A percentile compares a stretch with the other conserved stretches of the same genome.
These are phyloP conservation scores for Chloroceryle amazona DNA, from an alignment of 2,797 vertebrate species.

Conservation along the genomic window DNA sequence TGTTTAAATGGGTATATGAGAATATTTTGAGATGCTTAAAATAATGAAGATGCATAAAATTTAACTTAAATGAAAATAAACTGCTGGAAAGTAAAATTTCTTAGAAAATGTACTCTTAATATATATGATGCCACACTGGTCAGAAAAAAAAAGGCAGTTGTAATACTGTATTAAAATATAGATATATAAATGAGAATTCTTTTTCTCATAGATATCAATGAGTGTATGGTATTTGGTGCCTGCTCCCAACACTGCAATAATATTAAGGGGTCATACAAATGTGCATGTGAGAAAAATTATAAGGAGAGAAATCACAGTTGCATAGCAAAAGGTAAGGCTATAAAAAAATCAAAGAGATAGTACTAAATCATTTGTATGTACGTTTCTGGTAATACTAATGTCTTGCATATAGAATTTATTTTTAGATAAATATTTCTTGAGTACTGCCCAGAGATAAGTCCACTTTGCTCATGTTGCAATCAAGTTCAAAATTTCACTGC, in stretches of 20 bases:
- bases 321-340: slow-evolving; percentile 91
- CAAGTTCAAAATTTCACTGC: neutral
- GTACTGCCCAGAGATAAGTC: neutral
- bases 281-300: slow-evolving; percentile 93
- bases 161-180: neutral
- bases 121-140: neutral
- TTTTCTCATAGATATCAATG: slow-evolving; percentile 90
- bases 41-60: neutral
- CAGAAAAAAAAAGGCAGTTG: neutral
- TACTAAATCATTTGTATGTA: neutral
- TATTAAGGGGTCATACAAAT: slow-evolving; percentile 95
- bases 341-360: neutral
- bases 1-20: neutral
- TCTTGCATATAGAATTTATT: neutral
- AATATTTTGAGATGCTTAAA: neutral
- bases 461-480: neutral
- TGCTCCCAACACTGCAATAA: slow-evolving; percentile 96
- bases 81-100: neutral
- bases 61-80: neutral
- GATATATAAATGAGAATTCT: neutral
- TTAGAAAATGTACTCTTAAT: neutral
- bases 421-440: neutral
- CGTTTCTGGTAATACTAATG: neutral
- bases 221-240: slow-evolving; percentile 93
- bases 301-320: slow-evolving; percentile 92